Base-by-base conservation (phyloP, 2,113 vertebrate species). In the Lanius collurio region DNA sequence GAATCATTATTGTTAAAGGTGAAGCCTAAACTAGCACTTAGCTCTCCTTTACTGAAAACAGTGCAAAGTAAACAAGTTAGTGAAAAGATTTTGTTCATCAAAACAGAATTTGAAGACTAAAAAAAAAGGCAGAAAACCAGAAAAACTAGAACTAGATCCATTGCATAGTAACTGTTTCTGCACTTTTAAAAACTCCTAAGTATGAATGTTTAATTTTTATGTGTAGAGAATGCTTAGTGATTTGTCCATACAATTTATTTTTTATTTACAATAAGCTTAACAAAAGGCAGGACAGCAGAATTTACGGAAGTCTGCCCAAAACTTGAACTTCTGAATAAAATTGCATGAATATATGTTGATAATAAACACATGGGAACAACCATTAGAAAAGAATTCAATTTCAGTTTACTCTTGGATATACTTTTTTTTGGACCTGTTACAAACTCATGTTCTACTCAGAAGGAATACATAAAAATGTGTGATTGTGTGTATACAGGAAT, bases 281-380 rank as follows among this genome's bases (percentile, higher is more conserved):
- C 60, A 68, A 85, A 74, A 89, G 55, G 14, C 67, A 37, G 70
- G 26, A 86, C 53, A 90, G 69, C 37, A 92, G 63, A 90, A 91
- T 95, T 93, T 91, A 83, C 57, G 55, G 87, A 80, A 75, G 9
- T 87, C 53, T 93, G 39, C 49, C 65, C 69, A 37, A 94, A 91
- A 95, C 93, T 71, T 95, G 84, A 93, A 92, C 44, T 95, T 97
- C 84, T 89, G 80, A 95, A 74, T 89, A 79, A 95, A 96, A 96
- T 84, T 87, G 13, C 44, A 26, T 37, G 33, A n/a, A 11, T 37
- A 2, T 37, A 33, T 53, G 27, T 13, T 1, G 1, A 4, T 68
- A 76, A 95, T 92, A 94, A 95, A 91, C 80, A 63, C 78, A 63
- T 71, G 57, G 62, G 62, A 22, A 19, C 46, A 77, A 50, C 49